Evolutionary conservation across 2,888 invertebrate genomes (phyloP), one percentile per base, ranked within the genome.

Genomic region (Xylota segnis): DNA sequence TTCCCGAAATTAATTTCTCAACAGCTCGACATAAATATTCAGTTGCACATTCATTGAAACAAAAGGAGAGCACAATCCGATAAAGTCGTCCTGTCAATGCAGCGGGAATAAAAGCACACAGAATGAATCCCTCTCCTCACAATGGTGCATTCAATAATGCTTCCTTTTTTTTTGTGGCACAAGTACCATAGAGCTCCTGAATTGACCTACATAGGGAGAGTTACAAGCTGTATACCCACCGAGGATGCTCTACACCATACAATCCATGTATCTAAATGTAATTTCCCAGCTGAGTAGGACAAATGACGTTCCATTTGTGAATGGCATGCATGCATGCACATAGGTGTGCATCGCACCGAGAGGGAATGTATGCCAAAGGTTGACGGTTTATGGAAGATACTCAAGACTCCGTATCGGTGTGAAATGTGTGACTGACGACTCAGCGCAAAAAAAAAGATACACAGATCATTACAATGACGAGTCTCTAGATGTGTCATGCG

Each of bases 261-360:
- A 43, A 16, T n/a, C 7, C 32, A 32, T 52, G 63, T 65, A 45
- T 27, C 66, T 66, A 59, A 83, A 83, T 78, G 78, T 78, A 78
- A 83, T 83, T 83, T 83, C 66, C 83, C 78, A 78, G 59, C 45
- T 72, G 72, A 83, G 78, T 78, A 47, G 66, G 78, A 68, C 54
- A 83, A 83, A 78, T 78, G 72, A 40, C 45, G 74, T 68, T 54
- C 66, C 29, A 68, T 61, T 68, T 74, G 52, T 45, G 71, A 77
- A 77, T 52, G 43, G 43, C 43, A 74, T 40, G 16, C 18, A 61
- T 29, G 12, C 7, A 43, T 34, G 12, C 37, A 27, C 50, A 58
- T 29, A 56, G 7, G 18, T 50, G 47, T 50, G 23, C 56, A 43
- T 6, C 50, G 9, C 29, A 14, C 14, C 23, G 3, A 23, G 23